A percentile compares a stretch with the other conserved stretches of the same genome.
Conservation (phyloP, 2,888 invertebrate species). For the Crossocerus cetratus region DNA sequence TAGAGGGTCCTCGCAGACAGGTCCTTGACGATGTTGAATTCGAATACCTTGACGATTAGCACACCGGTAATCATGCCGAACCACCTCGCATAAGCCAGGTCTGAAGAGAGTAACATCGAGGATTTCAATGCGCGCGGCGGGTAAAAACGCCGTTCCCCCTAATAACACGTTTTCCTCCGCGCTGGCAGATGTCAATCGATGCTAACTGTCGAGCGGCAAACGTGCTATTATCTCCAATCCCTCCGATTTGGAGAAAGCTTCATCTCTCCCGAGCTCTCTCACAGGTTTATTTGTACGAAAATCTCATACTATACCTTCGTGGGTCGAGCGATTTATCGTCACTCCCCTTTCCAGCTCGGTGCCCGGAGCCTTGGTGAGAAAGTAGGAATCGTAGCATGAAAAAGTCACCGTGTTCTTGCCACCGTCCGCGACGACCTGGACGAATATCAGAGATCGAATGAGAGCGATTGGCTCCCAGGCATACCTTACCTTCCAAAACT, state of each 20-base stretch:
- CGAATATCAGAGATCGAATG: background rate
- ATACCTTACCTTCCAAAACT: too few species aligned
- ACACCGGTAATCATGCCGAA: slow-evolving; percentile 67
- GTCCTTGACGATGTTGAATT: slow-evolving; percentile 50
- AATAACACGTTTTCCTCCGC: background rate
- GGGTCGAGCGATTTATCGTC: slow-evolving; percentile 61
- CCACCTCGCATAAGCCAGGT: slow-evolving; percentile 57
- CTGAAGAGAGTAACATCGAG: slow-evolving; percentile 39
- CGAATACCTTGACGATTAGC: slow-evolving; percentile 52
- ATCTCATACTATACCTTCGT: slow-evolving; percentile 58
- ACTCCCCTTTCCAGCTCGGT: slow-evolving; percentile 53
- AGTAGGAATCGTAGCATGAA: slow-evolving; percentile 54
- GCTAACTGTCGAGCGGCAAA: slow-evolving; percentile 1
- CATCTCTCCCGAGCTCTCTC: slow-evolving; percentile 1
- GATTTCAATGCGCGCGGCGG: slow-evolving; percentile 10
- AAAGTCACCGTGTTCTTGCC: slow-evolving; percentile 48
- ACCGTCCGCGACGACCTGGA: slow-evolving; percentile 34
- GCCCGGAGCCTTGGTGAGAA: slow-evolving; percentile 50
- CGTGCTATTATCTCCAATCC: slow-evolving; percentile 40
- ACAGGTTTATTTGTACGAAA: slow-evolving; percentile 28
- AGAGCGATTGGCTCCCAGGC: too few species aligned
- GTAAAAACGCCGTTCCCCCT: background rate
- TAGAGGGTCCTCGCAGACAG: slow-evolving; percentile 45
- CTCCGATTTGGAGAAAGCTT: slow-evolving; percentile 31
- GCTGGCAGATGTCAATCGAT: background rate